phyloP scores from a whole-genome alignment of 2,113 vertebrate genomes.

The Limnothrissa miodon region DNA sequence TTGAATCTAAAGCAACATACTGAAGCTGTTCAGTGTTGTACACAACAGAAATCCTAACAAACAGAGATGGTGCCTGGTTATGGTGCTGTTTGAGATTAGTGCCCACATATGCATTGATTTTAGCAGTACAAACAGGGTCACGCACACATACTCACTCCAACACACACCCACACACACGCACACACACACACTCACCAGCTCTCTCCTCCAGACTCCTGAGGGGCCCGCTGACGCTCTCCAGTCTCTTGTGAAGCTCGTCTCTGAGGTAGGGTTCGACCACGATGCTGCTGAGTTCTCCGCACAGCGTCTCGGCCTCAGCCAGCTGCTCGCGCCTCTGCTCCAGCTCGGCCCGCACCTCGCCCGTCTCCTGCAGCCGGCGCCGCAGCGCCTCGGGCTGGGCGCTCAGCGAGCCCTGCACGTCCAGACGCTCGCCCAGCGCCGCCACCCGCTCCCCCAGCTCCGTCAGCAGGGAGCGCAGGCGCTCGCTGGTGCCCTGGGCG shows the following conservation, averaged over 20 bases:
- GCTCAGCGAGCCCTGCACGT: slow-evolving; percentile 82
- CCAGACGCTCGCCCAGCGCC: slow-evolving; percentile 78
- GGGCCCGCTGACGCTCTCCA: slow-evolving; percentile 84
- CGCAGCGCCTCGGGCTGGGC: slow-evolving; percentile 90
- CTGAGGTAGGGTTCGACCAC: slow-evolving; percentile 93
- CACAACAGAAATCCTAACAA: not conserved
- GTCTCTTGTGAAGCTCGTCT: slow-evolving; percentile 89
- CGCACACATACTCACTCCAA: not conserved
- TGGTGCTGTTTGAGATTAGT: too few relatives aligned
- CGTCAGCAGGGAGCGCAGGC: slow-evolving; percentile 84
- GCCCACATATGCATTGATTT: not conserved
- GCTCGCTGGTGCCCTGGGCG: slow-evolving; percentile 86
- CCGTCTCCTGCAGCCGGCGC: slow-evolving; percentile 88
- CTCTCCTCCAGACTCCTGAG: slow-evolving; percentile 90
- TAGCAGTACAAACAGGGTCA: not conserved
- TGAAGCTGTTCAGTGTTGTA: not conserved
- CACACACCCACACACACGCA: not conserved
- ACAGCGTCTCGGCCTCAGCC: slow-evolving; percentile 80
- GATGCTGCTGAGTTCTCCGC: slow-evolving; percentile 82
- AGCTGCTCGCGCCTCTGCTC: slow-evolving; percentile 81
- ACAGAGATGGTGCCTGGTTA: too few relatives aligned
- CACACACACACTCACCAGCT: slow-evolving; percentile 75
- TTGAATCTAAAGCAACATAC: not conserved
- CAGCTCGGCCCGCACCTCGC: slow-evolving; percentile 91
- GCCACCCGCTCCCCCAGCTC: slow-evolving; percentile 82